Base-by-base conservation (phyloP, 2,888 invertebrate species). In the Glyphotaelius pellucidus region DNA sequence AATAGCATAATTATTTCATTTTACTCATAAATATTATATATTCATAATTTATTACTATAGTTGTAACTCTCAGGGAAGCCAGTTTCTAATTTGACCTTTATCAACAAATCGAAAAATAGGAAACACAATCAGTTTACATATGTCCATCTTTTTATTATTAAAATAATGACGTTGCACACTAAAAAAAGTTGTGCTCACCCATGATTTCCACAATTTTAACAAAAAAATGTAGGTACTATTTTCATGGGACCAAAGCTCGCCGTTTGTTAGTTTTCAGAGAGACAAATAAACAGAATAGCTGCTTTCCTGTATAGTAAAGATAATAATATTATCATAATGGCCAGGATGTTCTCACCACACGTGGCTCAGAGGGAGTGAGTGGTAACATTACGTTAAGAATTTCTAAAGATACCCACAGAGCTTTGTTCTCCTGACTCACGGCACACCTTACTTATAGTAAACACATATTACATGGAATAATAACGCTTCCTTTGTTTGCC, bases 391-490 rank as follows among this genome's bases (percentile, higher is more conserved):
- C 19, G 38, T 25, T 35, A 67, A 86, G 86, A 42, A 30, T 42
- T 86, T 86, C 47, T 32, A 83, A 90, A 81, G 84, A 32, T 47
- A 38, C 9, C 80, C n/a, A 42, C 42, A 47, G 42, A 42, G 38
- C 86, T 86, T 86, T 86, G 86, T 42, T 47, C 30, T 42, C 85
- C n/a, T n/a, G 11, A 9, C 12, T 67, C 25, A n/a, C n/a, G 67
- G 25, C 25, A 25, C 67, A 67, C 67, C 15, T 42, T 12, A 86
- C 86, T 86, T 38, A 86, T n/a, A 42, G 86, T 86, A 12, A 86
- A 42, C 38, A 86, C 86, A 86, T 38, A 86, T 86, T 86, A 86
- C 15, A 14, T 2, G 42, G 42, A 86, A 67, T 67, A 67, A 67
- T 67, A 67, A n/a, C 15, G n/a, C 12, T n/a, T 42, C 42, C 42